These are phyloP conservation scores for Numenius arquata DNA, from an alignment of 2,113 vertebrate genomes.

Conservation along the genomic window DNA sequence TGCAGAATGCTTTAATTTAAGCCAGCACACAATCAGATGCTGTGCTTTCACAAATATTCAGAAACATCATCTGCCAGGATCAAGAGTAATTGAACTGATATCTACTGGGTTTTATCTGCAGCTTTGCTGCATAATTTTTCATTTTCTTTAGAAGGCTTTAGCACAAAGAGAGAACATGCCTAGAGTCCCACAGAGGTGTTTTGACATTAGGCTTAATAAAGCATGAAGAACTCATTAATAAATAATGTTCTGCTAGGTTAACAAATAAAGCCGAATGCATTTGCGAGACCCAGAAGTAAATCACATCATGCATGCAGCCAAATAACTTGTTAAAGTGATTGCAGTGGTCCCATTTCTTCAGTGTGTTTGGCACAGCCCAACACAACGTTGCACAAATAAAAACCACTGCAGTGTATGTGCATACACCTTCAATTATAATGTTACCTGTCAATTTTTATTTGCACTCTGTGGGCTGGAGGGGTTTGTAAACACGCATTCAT, in stretches of 20 bases:
- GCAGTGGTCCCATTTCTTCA: not conserved
- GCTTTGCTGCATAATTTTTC: slow-evolving; percentile 61
- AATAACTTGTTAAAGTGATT: slow-evolving; percentile 54
- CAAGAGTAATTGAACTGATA: slow-evolving; percentile 60
- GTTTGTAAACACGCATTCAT: slow-evolving; percentile 47
- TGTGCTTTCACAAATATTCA: slow-evolving; percentile 53
- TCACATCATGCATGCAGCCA: slow-evolving; percentile 64
- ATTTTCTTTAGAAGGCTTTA: slow-evolving; percentile 64
- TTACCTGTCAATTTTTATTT: slow-evolving; percentile 33
- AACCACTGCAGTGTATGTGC: not conserved
- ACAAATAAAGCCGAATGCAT: slow-evolving; percentile 78
- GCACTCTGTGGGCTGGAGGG: not conserved
- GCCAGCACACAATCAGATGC: not conserved
- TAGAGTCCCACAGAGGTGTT: slow-evolving; percentile 75
- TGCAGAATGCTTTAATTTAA: slow-evolving; percentile 52
- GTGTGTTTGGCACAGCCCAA: not conserved
- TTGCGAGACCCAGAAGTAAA: slow-evolving; percentile 68
- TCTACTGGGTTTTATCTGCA: slow-evolving; percentile 57
- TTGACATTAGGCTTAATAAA: slow-evolving; percentile 85
- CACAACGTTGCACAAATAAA: not conserved
- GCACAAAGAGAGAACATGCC: slow-evolving; percentile 59
- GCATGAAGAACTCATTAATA: slow-evolving; percentile 84
- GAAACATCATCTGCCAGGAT: slow-evolving; percentile 62
- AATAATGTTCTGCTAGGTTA: slow-evolving; percentile 80
- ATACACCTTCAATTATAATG: not conserved